Evolutionary conservation across 64 coral and sea anemone species (phyloP).

Genomic region (Pocillopora damicornis): DNA sequence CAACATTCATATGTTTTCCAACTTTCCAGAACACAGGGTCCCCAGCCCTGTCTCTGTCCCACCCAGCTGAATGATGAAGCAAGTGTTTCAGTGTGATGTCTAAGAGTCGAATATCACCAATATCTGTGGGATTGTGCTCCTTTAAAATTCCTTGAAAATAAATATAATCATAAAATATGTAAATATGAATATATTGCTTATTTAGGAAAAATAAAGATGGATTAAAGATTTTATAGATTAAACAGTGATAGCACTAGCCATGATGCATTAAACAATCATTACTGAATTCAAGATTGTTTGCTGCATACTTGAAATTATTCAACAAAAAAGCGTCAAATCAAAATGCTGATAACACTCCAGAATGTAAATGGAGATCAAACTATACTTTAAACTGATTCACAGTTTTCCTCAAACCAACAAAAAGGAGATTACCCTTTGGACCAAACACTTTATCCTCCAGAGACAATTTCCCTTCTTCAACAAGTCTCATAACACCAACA

Average conservation of each 20-base stretch:
- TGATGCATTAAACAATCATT: no score
- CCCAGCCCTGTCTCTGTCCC: conserved; percentile 39
- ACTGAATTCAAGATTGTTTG: no score
- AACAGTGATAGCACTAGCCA: no score
- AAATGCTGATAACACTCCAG: no score
- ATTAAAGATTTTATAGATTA: no score
- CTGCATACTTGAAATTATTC: no score
- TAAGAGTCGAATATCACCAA: conserved; percentile 16
- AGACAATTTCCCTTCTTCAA: conserved; percentile 23
- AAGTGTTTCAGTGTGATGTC: conserved; percentile 25
- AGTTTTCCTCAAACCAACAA: no score
- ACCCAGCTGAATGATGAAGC: conserved; percentile 33
- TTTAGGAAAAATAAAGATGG: no score
- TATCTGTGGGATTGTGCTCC: conserved; percentile 5
- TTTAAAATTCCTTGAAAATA: conserved; percentile 35
- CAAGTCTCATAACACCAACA: conserved; percentile 34
- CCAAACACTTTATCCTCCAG: conserved; percentile 31
- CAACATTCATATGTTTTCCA: conserved; percentile 35
- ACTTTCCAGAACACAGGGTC: conserved; percentile 45
- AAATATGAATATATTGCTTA: no score
- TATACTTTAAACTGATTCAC: no score
- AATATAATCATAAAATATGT: neutral
- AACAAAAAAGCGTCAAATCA: no score
- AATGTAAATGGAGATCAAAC: no score
- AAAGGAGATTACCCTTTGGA: neutral